Conservation (phyloP, 35 echinoderm and acorn worm genomes). For the Lytechinus variegatus region DNA sequence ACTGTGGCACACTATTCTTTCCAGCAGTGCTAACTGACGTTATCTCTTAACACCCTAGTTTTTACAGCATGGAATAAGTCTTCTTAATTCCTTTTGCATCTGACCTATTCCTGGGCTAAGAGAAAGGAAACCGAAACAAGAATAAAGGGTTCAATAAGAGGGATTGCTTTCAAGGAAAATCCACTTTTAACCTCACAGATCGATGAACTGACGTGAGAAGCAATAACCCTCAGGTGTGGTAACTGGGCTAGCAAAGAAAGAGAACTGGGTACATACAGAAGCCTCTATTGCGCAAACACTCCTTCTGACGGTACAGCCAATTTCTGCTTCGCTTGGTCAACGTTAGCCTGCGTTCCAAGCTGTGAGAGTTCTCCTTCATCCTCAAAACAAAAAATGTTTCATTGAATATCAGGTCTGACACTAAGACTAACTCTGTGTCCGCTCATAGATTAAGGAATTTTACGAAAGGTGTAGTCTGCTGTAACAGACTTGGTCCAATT, state of each 20-base stretch:
- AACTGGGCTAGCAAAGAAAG: background rate
- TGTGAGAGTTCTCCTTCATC: background rate
- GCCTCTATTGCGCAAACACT: conserved; percentile 5
- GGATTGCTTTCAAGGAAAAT: background rate
- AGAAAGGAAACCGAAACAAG: background rate
- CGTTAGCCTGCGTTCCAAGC: background rate
- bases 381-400: background rate
- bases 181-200: background rate
- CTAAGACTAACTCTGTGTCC: background rate
- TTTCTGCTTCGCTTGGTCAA: background rate
- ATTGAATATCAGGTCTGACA: background rate
- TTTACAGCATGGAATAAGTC: too few relatives aligned
- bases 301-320: background rate
- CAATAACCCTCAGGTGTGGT: background rate
- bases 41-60: too few relatives aligned
- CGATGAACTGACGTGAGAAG: background rate
- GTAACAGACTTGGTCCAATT: background rate
- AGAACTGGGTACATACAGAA: background rate
- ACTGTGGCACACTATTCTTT: too few relatives aligned
- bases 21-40: too few relatives aligned
- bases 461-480: background rate
- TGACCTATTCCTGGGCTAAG: background rate
- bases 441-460: background rate
- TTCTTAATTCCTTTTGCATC: background rate
- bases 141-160: background rate